These are phyloP conservation scores for Podabrus alpinus DNA, from an alignment of 2,888 invertebrate genomes.

Conservation along the genomic window DNA sequence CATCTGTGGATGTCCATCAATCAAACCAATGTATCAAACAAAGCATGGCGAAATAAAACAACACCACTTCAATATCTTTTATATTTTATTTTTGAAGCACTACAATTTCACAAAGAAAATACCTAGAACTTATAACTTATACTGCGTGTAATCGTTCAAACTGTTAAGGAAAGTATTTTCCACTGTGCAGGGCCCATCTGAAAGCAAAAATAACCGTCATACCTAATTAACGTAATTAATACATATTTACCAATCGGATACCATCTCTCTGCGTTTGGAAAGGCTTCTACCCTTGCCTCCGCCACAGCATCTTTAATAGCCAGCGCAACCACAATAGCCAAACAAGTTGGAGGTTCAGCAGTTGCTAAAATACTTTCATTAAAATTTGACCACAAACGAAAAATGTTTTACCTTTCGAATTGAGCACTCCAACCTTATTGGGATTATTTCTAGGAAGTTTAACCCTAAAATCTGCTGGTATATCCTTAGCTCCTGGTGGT, in stretches of 20 bases:
- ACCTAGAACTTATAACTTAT: background rate
- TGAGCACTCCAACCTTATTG: constrained; percentile 69
- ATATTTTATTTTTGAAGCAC: too few relatives aligned
- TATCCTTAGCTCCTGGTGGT: background rate
- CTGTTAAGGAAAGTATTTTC: background rate
- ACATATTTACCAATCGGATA: constrained; percentile 39
- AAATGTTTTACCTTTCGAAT: constrained; percentile 68
- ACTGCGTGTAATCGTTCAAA: background rate
- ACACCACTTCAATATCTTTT: too few relatives aligned
- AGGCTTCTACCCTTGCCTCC: constrained; percentile 38
- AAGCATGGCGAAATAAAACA: too few relatives aligned
- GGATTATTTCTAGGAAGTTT: constrained; percentile 68
- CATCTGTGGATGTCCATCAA: too few relatives aligned
- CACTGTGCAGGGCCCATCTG: background rate
- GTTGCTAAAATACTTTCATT: constrained; percentile 57
- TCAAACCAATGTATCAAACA: too few relatives aligned
- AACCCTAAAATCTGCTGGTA: constrained; percentile 73
- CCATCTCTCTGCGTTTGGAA: constrained; percentile 35
- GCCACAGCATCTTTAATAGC: constrained; percentile 45
- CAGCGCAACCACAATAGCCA: constrained; percentile 56
- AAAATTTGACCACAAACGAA: background rate
- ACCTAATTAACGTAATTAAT: too few relatives aligned
- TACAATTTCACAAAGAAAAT: too few relatives aligned
- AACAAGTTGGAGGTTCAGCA: constrained; percentile 66
- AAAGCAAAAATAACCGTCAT: background rate